These are phyloP conservation scores for Crotophaga sulcirostris DNA, from an alignment of 2,113 vertebrate species.

Conservation along the genomic window DNA sequence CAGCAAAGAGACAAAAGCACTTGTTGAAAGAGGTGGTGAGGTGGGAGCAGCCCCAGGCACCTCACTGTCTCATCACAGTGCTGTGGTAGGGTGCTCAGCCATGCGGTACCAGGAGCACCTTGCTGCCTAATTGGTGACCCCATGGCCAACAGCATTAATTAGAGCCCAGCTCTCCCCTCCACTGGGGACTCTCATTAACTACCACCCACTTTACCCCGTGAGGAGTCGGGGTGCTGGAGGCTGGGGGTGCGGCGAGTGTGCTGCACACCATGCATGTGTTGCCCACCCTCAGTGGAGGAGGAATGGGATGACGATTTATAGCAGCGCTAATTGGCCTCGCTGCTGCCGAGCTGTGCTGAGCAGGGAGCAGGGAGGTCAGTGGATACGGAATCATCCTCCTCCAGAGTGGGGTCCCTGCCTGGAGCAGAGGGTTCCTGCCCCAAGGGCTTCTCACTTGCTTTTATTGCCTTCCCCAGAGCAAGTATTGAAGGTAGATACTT, in stretches of 20 bases:
- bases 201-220: background rate
- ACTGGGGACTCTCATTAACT: background rate
- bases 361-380: background rate
- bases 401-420: accelerated
- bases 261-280: accelerated
- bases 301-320: background rate
- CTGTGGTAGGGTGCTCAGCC: background rate
- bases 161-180: background rate
- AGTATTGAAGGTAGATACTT: background rate
- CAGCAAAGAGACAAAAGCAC: background rate
- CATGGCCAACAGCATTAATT: background rate
- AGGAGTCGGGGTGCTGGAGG: background rate
- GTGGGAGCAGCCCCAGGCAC: background rate
- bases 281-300: background rate
- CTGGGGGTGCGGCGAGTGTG: background rate
- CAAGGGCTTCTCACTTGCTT: background rate
- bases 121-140: background rate
- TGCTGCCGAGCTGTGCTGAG: background rate
- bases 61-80: background rate
- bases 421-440: background rate
- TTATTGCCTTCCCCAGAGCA: background rate
- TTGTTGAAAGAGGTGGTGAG: background rate
- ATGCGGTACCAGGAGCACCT: background rate
- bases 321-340: background rate
- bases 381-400: background rate